Evolutionary conservation across 2,888 invertebrate genomes (phyloP).

Genomic region (Serripes groenlandicus): DNA sequence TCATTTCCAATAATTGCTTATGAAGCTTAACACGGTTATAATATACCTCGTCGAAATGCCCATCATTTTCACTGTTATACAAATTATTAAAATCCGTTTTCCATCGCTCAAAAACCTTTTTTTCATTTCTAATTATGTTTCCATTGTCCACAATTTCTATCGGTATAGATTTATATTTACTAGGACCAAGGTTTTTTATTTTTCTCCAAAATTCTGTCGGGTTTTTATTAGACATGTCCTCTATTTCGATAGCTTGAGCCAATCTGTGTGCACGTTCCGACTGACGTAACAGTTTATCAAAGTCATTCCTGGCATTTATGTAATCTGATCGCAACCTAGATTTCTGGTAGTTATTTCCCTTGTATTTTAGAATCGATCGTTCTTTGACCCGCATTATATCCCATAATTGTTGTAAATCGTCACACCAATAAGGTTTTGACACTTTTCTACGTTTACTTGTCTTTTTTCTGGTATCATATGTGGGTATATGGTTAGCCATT

Average conservation of each 20-base stretch:
- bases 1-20: constrained; percentile 37
- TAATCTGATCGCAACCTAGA: too few species aligned
- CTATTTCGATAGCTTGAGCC: constrained; percentile 26
- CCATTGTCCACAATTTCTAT: constrained; percentile 27
- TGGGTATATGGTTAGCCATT: too few species aligned
- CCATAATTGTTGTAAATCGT: too few species aligned
- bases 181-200: constrained; percentile 45
- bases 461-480: too few species aligned
- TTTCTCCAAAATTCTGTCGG: constrained; percentile 56
- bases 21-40: constrained; percentile 36
- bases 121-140: not conserved
- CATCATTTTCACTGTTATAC: constrained; percentile 30
- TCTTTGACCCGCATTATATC: too few species aligned
- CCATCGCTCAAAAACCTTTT: constrained; percentile 37
- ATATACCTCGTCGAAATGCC: constrained; percentile 24
- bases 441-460: too few species aligned
- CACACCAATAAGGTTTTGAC: too few species aligned
- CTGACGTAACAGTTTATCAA: constrained; percentile 25
- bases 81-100: constrained; percentile 39
- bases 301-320: too few species aligned
- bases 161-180: constrained; percentile 30
- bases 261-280: constrained; percentile 38
- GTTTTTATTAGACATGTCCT: constrained; percentile 33
- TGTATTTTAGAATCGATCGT: too few species aligned
- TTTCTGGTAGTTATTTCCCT: too few species aligned